These are phyloP conservation scores for Dromius quadrimaculatus DNA, from an alignment of 2,888 invertebrate species.

Conservation along the genomic window DNA sequence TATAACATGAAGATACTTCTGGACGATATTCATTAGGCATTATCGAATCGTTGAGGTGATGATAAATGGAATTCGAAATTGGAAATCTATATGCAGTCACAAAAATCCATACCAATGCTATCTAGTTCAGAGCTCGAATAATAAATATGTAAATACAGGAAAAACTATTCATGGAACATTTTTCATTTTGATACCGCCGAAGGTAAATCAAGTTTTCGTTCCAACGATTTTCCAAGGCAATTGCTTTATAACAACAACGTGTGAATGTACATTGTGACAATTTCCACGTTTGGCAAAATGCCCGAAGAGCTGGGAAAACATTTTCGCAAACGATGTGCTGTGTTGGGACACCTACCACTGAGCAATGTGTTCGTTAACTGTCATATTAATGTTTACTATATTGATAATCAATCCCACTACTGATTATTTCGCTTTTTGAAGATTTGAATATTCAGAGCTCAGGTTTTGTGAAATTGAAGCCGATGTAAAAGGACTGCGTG, in stretches of 20 bases:
- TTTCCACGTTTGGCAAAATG: conserved; percentile 29
- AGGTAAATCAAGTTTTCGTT: conserved; percentile 34
- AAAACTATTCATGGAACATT: conserved; percentile 36
- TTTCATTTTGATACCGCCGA: conserved; percentile 23
- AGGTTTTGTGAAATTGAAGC: too few relatives aligned
- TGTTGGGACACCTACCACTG: too few relatives aligned
- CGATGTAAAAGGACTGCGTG: too few relatives aligned
- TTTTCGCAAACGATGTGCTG: conserved; percentile 2
- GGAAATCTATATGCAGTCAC: conserved; percentile 17
- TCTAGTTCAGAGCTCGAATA: not conserved
- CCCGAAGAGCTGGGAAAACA: conserved; percentile 20
- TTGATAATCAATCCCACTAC: too few relatives aligned
- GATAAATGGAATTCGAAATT: too few relatives aligned
- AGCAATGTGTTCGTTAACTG: too few relatives aligned
- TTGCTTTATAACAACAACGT: conserved; percentile 30
- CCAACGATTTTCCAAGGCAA: conserved; percentile 28
- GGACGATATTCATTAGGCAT: too few relatives aligned
- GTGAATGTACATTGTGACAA: conserved; percentile 28
- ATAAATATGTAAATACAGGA: conserved; percentile 31
- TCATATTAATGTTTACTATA: too few relatives aligned
- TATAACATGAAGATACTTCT: too few relatives aligned
- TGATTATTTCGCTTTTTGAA: too few relatives aligned
- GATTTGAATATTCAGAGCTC: too few relatives aligned
- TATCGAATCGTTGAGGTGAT: too few relatives aligned
- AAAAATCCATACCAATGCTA: not conserved